Evolutionary conservation across 1,140 invertebrate genomes (phyloP), one percentile per base, ranked within the genome.

Genomic region (Formica exsecta): DNA sequence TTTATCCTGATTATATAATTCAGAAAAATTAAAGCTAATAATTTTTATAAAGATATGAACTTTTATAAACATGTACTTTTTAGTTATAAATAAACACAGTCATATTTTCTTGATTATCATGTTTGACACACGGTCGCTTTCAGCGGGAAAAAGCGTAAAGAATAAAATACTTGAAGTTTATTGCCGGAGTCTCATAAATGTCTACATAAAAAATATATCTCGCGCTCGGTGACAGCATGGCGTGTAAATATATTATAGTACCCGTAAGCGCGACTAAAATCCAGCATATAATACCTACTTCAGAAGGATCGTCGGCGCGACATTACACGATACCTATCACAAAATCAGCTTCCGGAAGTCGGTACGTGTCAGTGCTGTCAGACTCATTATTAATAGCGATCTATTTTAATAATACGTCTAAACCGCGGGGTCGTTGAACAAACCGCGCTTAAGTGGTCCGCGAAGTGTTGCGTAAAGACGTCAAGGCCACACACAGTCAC

Each of bases 331-430:
- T 81, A 44, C 22, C 13, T 16, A 54, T 36, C 54, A 19, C 22
- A 22, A 74, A 5, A 68, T 51, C 32, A 32, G 51, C 6, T 80
- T 11, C 16, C n/a, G 65, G 8, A 70, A 44, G 51, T 51, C 5
- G 4, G 36, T 71, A 57, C 48, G 36, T n/a, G 9, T 29, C 19
- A 7, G 19, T 38, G 29, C 16, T 13, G 61, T 11, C 36, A 13
- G 22, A 9, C 29, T 41, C 13, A 85, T 77, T 66, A 85, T 85
- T 85, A 65, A 85, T 79, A 85, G 83, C 73, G 22, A 5, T 61
- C 73, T 76, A 76, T 76, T 76, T 76, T 76, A 66, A 76, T 51
- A 77, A 84, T 38, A 64, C 41, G 29, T 25, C 11, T 62, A 64
- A 84, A 77, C 13, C 57, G 29, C 22, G 2, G 29, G 70, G 41